phyloP scores from a whole-genome alignment of 2,888 invertebrate species.

The Cephus sareptanus region DNA sequence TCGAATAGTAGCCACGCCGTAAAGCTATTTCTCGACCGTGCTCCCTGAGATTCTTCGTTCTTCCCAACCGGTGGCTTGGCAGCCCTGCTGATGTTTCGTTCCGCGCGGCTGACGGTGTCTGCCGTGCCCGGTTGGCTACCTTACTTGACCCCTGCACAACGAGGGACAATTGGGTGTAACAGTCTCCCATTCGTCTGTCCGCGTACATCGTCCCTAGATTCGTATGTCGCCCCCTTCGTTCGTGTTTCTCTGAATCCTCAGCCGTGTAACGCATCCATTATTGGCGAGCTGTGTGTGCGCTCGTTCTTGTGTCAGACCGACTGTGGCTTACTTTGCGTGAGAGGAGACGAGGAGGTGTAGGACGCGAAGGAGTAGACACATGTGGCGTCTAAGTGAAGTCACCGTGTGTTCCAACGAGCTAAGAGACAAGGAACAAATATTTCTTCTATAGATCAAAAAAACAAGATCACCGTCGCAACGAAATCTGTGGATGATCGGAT shows the following conservation, averaged over 20 bases:
- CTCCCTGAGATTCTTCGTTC: background rate
- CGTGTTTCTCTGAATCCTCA: conserved; percentile 52
- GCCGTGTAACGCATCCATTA: conserved; percentile 50
- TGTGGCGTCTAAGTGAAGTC: background rate
- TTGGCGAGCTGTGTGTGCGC: conserved; percentile 13
- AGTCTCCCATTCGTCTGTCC: conserved; percentile 63
- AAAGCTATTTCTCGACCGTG: background rate
- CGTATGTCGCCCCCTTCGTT: conserved; percentile 23
- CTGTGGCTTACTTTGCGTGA: conserved; percentile 5
- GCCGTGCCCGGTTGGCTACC: conserved; percentile 58
- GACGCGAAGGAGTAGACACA: background rate
- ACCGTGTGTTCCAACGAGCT: background rate
- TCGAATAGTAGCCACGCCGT: background rate
- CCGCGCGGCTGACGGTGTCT: conserved; percentile 49
- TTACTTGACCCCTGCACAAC: conserved; percentile 65
- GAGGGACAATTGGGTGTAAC: conserved; percentile 67
- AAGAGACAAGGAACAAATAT: background rate
- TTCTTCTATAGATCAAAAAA: background rate
- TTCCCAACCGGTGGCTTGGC: background rate
- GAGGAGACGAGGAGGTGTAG: background rate
- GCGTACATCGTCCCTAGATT: conserved; percentile 31
- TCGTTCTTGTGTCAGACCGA: conserved; percentile 26
- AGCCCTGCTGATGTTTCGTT: background rate
- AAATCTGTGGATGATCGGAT: background rate
- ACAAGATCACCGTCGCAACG: background rate